Base-by-base conservation (phyloP, 2,113 vertebrate genomes). In the Falco punctatus region DNA sequence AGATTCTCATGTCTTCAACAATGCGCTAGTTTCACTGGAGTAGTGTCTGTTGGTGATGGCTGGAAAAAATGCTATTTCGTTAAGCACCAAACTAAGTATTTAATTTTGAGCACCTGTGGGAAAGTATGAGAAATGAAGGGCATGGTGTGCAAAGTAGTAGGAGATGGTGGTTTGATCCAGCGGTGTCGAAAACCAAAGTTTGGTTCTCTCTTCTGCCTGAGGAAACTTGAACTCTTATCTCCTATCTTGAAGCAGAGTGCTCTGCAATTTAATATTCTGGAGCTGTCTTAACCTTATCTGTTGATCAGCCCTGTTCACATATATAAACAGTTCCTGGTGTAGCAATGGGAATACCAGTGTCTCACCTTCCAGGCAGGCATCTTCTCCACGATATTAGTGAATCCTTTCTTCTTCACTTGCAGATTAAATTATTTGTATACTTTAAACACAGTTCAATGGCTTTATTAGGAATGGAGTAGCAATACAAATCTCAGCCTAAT, bases 171-270 rank as follows among this genome's bases (percentile, higher is more conserved):
- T 84, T 94, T 94, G 48, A 93, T 92, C 32, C 48, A 61, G 59
- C 2, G 5, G 5, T 52, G 6, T 61, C 59, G 57, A 58, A 95
- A 81, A 44, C 16, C n/a, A 6, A 49, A 80, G 23, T 80, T 75
- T 74, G 28, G 13, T 46, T 87, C 81, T 95, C 73, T 78, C 23
- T 8, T 91, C 14, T 91, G 91, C 94, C 87, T 91, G 84, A 65
- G 90, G 91, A 94, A 91, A 92, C 49, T 79, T 69, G 35, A 91
- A 79, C 21, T 69, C 78, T 86, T 88, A 93, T 88, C 94, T 96
- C 42, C 40, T 84, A 30, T 54, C 75, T 86, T 46, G n/a, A 84
- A 91, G 61, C 22, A 66, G 61, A 75, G 54, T 61, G 33, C n/a
- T 88, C 42, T 91, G 69, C 42, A 81, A 35, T 87, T 94, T 88